These are phyloP conservation scores for Meleagris gallopavo DNA, from an alignment of 2,113 vertebrate genomes.

Conservation along the genomic window DNA sequence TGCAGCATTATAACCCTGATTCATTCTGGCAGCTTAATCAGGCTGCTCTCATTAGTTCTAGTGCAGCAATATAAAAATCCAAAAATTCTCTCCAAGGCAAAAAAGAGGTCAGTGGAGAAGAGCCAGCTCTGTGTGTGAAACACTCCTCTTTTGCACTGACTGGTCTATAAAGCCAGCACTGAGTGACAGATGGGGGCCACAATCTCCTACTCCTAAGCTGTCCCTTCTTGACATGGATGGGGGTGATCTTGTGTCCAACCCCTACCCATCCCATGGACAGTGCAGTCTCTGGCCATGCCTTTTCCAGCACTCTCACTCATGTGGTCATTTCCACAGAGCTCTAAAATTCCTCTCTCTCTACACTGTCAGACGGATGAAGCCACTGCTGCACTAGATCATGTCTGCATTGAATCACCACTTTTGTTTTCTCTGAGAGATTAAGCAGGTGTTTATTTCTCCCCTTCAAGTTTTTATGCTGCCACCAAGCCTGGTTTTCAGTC, in stretches of 20 bases:
- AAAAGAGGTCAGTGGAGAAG: background rate
- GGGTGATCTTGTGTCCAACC: background rate
- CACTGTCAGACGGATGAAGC: background rate
- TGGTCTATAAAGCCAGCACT: background rate
- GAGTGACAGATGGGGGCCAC: background rate
- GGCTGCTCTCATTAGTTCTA: slow-evolving; percentile 37
- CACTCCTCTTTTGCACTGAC: background rate
- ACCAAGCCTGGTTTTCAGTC: slow-evolving; percentile 10
- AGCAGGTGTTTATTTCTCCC: slow-evolving; percentile 15
- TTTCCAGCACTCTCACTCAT: background rate
- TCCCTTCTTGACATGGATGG: background rate
- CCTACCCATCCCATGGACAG: background rate
- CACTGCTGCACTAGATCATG: background rate
- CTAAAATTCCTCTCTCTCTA: background rate
- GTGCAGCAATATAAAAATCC: background rate
- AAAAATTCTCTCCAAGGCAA: slow-evolving; percentile 6
- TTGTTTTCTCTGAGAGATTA: slow-evolving; percentile 10
- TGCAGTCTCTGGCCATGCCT: background rate
- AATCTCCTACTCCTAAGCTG: background rate
- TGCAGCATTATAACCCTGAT: slow-evolving; percentile 12
- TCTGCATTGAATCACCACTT: background rate
- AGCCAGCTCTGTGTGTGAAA: background rate
- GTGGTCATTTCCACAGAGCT: background rate
- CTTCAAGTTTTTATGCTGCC: background rate
- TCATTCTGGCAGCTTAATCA: slow-evolving; percentile 38